Conservation (phyloP, 2,113 vertebrate species). For the Monopterus albus region DNA sequence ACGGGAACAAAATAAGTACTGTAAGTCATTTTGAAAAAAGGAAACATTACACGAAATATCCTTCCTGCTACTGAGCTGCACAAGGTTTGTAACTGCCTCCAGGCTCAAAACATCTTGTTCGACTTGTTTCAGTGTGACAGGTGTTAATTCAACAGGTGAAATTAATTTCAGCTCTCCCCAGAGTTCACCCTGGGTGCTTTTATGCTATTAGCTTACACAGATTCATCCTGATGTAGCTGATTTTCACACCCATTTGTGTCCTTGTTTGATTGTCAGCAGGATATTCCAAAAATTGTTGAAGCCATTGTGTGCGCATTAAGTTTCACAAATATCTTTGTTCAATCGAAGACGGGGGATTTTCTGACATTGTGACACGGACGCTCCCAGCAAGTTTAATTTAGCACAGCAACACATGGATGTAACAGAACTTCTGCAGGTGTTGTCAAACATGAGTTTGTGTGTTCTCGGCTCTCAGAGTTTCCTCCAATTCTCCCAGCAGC, state of each 20-base stretch:
- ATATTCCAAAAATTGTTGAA: too few relatives aligned
- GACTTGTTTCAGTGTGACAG: background rate
- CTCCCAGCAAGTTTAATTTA: too few relatives aligned
- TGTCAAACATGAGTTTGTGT: too few relatives aligned
- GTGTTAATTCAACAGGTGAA: background rate
- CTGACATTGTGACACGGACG: too few relatives aligned
- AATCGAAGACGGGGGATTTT: too few relatives aligned
- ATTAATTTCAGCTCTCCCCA: background rate
- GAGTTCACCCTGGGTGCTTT: background rate
- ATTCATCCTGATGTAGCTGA: background rate
- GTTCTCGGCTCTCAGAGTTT: too few relatives aligned
- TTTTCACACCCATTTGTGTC: background rate
- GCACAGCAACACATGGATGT: too few relatives aligned
- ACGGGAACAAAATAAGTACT: background rate
- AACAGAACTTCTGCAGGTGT: too few relatives aligned
- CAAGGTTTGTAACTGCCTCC: rapidly evolving
- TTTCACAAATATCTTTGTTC: too few relatives aligned
- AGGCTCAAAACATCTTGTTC: background rate
- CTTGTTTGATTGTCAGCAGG: background rate
- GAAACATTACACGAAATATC: background rate
- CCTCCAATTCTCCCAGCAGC: too few relatives aligned
- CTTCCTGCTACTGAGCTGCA: background rate
- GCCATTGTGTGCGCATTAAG: too few relatives aligned
- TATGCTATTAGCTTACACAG: background rate
- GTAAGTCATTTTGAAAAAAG: background rate